Conservation (phyloP, 2,113 vertebrate genomes). For the Rattus rattus region DNA sequence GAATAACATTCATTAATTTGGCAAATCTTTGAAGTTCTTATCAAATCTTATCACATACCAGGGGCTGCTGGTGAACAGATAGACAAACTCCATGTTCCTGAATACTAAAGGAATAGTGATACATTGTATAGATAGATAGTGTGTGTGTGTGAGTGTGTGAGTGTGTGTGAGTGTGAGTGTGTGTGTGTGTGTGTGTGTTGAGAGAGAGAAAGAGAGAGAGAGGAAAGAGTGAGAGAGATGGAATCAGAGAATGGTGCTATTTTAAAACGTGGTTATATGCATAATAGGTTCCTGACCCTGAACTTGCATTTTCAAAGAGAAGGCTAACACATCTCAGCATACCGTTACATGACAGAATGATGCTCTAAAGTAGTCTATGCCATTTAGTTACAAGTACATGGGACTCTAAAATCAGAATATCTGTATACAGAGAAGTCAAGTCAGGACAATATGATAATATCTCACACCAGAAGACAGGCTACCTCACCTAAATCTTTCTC, state of each 20-base stretch:
- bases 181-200: neutral
- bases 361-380: neutral
- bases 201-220: neutral
- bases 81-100: neutral
- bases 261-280: neutral
- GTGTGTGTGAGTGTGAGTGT: neutral
- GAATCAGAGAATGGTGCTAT: neutral
- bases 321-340: neutral
- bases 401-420: constrained; percentile 62
- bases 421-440: constrained; percentile 50
- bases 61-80: neutral
- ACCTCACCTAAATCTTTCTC: neutral
- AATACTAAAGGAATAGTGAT: neutral
- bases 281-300: neutral
- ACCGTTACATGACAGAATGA: neutral
- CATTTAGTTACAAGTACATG: constrained; percentile 5
- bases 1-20: neutral
- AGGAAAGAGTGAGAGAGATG: neutral
- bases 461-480: constrained; percentile 45
- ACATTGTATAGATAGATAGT: neutral
- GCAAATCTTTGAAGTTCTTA: neutral
- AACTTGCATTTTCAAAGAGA: neutral
- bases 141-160: neutral
- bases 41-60: neutral
- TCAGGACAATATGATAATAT: constrained; percentile 51